These are phyloP conservation scores for Salvelinus fontinalis DNA, from an alignment of 2,113 vertebrate genomes.

Conservation along the genomic window DNA sequence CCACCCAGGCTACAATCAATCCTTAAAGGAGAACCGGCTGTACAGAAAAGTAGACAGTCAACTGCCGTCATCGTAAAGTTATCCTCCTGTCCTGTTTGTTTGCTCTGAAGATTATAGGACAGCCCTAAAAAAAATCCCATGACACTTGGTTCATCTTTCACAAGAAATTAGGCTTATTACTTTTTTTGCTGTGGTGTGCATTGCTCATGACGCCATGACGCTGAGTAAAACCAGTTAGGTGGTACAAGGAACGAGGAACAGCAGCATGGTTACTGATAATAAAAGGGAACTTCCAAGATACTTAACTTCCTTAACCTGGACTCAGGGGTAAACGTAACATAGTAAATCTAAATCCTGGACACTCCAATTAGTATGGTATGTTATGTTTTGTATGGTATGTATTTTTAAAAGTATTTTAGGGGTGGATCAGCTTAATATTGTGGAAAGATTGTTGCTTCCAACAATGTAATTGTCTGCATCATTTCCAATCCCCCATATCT, in stretches of 20 bases:
- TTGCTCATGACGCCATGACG: slow-evolving; percentile 6
- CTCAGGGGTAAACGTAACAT: too few species aligned
- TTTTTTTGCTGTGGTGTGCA: slow-evolving; percentile 10
- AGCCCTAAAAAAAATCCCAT: slow-evolving; percentile 7
- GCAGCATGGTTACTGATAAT: not conserved
- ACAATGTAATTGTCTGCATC: too few species aligned
- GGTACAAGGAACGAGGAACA: not conserved
- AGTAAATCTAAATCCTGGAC: too few species aligned
- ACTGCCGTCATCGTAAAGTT: not conserved
- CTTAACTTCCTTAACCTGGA: too few species aligned
- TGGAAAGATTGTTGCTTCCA: too few species aligned
- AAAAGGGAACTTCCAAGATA: not conserved
- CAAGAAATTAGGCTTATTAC: not conserved
- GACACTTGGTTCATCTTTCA: slow-evolving; percentile 2
- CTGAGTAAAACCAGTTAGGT: not conserved
- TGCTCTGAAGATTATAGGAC: not conserved
- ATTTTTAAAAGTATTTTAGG: too few species aligned
- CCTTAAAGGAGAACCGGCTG: too few species aligned
- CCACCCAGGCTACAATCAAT: too few species aligned
- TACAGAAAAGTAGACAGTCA: not conserved
- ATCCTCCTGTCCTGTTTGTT: not conserved
- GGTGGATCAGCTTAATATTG: too few species aligned
- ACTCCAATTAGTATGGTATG: too few species aligned
- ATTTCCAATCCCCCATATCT: too few species aligned
- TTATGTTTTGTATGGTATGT: too few species aligned